Conservation (phyloP, 2,113 vertebrate species). For the Mesitornis unicolor region DNA sequence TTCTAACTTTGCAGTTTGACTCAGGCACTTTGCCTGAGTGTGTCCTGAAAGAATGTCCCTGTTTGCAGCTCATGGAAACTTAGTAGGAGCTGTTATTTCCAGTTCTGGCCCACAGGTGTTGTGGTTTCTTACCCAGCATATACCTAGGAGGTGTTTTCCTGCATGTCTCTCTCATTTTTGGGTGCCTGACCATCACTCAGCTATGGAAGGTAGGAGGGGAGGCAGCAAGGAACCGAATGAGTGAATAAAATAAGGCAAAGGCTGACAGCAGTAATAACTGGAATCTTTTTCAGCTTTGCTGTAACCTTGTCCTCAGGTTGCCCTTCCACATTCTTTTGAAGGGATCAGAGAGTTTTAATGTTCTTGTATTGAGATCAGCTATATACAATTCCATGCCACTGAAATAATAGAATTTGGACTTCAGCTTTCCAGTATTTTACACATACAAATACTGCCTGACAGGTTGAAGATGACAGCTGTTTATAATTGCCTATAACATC, state of each 20-base stretch:
- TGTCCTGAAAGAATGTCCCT: background rate
- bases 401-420: background rate
- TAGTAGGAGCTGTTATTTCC: background rate
- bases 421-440: background rate
- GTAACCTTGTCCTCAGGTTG: background rate
- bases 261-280: background rate
- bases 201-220: background rate
- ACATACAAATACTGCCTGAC: background rate
- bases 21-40: fast-evolving
- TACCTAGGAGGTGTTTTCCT: background rate
- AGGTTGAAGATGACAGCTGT: background rate
- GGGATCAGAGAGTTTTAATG: background rate
- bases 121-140: background rate
- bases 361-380: background rate
- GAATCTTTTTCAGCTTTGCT: background rate
- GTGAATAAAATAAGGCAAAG: background rate
- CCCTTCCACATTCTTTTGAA: background rate
- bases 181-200: background rate
- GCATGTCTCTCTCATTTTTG: fast-evolving
- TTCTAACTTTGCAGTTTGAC: background rate
- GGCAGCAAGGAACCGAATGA: background rate
- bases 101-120: fast-evolving
- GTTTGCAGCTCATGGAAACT: fast-evolving
- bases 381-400: background rate
- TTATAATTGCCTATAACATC: background rate